phyloP scores from a whole-genome alignment of 1,140 invertebrate species.

The Megalonaias nervosa region DNA sequence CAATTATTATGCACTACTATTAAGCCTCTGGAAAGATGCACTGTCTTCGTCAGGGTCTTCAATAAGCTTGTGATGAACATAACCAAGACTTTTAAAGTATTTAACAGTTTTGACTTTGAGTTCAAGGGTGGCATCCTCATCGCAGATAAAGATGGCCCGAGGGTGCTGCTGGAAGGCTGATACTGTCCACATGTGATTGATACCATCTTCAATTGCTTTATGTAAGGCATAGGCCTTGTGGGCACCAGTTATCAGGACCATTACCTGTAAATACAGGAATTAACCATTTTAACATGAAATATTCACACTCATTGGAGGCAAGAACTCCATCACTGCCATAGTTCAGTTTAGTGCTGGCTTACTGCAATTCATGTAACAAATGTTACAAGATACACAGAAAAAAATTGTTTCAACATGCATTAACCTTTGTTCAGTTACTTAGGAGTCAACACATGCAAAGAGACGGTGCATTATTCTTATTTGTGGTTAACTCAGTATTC shows the following conservation, averaged over 20 bases:
- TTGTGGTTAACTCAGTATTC: too few relatives aligned
- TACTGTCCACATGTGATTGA: conserved; percentile 99
- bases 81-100: conserved; percentile 89
- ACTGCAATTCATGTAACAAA: too few relatives aligned
- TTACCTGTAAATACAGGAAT: conserved; percentile 78
- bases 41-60: conserved; percentile 51
- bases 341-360: too few relatives aligned
- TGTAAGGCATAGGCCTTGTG: conserved; percentile 98
- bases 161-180: conserved; percentile 92
- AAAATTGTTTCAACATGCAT: too few relatives aligned
- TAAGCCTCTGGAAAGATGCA: too few relatives aligned
- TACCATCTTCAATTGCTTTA: conserved; percentile 96
- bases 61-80: conserved; percentile 72
- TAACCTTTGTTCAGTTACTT: too few relatives aligned
- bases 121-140: conserved; percentile 98
- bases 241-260: conserved; percentile 98
- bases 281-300: conserved; percentile 2
- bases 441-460: too few relatives aligned
- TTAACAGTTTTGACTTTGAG: conserved; percentile 98
- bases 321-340: not conserved
- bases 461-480: too few relatives aligned
- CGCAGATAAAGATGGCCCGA: conserved; percentile 88
- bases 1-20: too few relatives aligned
- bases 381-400: too few relatives aligned
- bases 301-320: not conserved